These are phyloP conservation scores for Limosa lapponica DNA, from an alignment of 2,797 vertebrate genomes.

Conservation along the genomic window DNA sequence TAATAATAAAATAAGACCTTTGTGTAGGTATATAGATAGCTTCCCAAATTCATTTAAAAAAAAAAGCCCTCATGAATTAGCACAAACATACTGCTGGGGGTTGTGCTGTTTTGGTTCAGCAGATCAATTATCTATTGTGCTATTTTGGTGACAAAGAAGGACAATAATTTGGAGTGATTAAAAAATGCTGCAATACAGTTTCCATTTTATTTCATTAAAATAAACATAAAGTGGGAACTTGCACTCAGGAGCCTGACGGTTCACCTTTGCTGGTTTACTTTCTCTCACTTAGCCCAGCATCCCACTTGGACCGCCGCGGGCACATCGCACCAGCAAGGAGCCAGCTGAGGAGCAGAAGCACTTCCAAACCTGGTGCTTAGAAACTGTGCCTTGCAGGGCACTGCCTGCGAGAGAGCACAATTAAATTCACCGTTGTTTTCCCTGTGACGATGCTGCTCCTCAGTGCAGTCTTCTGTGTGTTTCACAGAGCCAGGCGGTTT, in stretches of 20 bases:
- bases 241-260: not conserved
- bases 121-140: constrained; percentile 39
- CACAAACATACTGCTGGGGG: not conserved
- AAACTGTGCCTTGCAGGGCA: not conserved
- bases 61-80: constrained; percentile 6
- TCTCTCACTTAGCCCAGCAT: not conserved
- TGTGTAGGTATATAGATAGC: constrained; percentile 48
- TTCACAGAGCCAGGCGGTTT: not conserved
- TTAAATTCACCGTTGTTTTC: not conserved
- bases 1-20: constrained; percentile 65
- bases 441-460: not conserved
- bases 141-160: not conserved
- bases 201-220: constrained; percentile 30
- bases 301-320: fast-evolving
- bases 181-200: not conserved
- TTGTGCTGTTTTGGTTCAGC: constrained; percentile 19
- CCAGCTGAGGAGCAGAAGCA: not conserved
- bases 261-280: not conserved
- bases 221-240: not conserved
- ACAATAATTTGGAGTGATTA: constrained; percentile 32
- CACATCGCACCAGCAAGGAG: fast-evolving
- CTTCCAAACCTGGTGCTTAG: not conserved
- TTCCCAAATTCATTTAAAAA: constrained; percentile 34
- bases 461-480: not conserved
- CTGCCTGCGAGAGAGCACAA: not conserved